Conservation (phyloP, 2,888 invertebrate species). For the Cremastinae sp. region DNA sequence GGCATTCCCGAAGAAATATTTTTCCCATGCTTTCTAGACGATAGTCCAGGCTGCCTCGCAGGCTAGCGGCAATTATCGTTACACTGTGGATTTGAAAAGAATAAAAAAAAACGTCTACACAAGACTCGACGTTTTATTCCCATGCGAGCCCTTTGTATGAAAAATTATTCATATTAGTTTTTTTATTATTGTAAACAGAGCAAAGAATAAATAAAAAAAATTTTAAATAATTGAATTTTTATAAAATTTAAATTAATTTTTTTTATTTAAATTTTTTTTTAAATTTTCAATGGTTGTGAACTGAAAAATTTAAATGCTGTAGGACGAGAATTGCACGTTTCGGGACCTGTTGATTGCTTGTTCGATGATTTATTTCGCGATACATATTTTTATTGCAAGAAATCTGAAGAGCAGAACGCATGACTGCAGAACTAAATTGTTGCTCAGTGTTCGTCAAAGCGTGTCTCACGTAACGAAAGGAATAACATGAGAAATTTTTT, state of each 20-base stretch:
- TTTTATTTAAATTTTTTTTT: no score
- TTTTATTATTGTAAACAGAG: no score
- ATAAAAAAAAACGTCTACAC: conserved; percentile 58
- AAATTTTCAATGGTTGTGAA: no score
- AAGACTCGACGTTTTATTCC: conserved; percentile 60
- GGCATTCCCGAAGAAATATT: conserved; percentile 56
- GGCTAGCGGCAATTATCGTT: conserved; percentile 64
- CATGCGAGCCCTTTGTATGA: conserved; percentile 57
- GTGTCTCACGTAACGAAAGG: conserved; percentile 13
- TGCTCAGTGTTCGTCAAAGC: conserved; percentile 22
- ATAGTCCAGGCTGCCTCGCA: conserved; percentile 47
- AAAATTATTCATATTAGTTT: conserved; percentile 2
- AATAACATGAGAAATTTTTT: conserved; percentile 18
- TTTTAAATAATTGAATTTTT: no score
- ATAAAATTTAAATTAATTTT: no score
- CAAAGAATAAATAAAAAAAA: not conserved
- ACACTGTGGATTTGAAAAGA: conserved; percentile 52
- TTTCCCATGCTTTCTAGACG: conserved; percentile 72
- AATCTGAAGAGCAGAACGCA: conserved; percentile 19
- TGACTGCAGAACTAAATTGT: conserved; percentile 30
- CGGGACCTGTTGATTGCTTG: not conserved
- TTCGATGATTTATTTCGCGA: conserved; percentile 6
- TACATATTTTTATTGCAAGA: not conserved
- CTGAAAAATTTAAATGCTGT: not conserved
- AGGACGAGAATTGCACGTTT: no score